phyloP scores from a whole-genome alignment of 1,140 invertebrate species.

The Listronotus bonariensis region DNA sequence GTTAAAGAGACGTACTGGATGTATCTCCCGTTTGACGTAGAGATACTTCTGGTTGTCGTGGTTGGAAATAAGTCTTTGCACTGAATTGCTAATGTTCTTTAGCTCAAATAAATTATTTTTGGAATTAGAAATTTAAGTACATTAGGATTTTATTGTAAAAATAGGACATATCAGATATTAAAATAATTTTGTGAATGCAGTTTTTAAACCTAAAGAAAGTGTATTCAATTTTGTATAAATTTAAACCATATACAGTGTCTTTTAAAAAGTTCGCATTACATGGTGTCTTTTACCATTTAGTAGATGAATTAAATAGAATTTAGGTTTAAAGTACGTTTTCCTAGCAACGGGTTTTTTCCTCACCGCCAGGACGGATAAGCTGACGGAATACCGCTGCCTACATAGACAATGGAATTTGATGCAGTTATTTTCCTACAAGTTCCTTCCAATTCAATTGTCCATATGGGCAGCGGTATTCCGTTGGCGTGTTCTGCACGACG shows the following conservation, averaged over 20 bases:
- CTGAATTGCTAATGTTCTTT: background rate
- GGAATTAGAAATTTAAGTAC: background rate
- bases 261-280: background rate
- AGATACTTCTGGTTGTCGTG: too few relatives aligned
- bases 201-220: background rate
- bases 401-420: too few relatives aligned
- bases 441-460: too few relatives aligned
- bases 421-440: too few relatives aligned
- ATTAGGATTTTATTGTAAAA: conserved; percentile 10
- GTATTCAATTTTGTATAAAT: background rate
- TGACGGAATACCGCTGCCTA: too few relatives aligned
- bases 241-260: background rate
- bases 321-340: too few relatives aligned
- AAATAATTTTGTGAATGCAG: background rate
- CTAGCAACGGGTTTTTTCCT: too few relatives aligned
- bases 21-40: background rate
- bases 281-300: too few relatives aligned
- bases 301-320: too few relatives aligned
- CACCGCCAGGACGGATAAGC: too few relatives aligned
- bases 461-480: too few relatives aligned
- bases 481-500: too few relatives aligned
- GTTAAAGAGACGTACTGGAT: background rate
- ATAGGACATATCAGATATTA: conserved; percentile 13
- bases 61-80: background rate
- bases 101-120: conserved; percentile 3